Base-by-base conservation (phyloP, 2,888 invertebrate species). In the Nomada fucata region DNA sequence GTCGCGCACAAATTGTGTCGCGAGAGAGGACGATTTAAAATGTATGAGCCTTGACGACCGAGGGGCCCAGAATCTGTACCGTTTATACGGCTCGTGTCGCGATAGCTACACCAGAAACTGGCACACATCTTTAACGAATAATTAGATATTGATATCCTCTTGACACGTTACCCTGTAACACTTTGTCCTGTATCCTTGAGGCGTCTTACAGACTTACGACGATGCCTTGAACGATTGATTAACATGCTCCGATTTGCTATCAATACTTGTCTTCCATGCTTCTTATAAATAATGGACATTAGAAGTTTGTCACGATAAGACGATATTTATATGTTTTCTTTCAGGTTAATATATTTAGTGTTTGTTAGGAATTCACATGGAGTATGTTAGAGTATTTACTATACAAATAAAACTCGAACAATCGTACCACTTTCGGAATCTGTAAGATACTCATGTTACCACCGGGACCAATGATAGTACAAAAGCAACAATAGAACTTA, bases 1-100 rank as follows among this genome's bases (percentile, higher is more conserved):
- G 83, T 77, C 76, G 81, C 61, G 79, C 59, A 70, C 76, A 79
- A 87, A 86, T 87, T 83, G 81, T 83, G 83, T 77, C 86, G 73
- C 86, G 71, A 68, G 77, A 79, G 81, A 74, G 74, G 53, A 76
- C 68, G 83, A 82, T 87, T 87, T 86, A 82, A 87, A 87, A 88
- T 86, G 86, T 82, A 87, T 79, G 88, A 83, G 76, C 68, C 73
- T 81, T 74, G 81, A 70, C 76, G 81, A 65, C 53, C 74, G 63
- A 69, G 76, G 52, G 73, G 47, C 63, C 60, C 70, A 70, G 84
- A 76, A 80, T 77, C 76, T 63, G 71, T 74, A 71, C 74, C 68
- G 65, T 71, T 57, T 57, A 59, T 73, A 61, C 60, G 57, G 42
- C 65, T 57, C 65, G 53, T 59, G 61, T 55, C 47, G 65, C 65